Conservation (phyloP, 2,113 vertebrate species). For the Hystrix brachyura region DNA sequence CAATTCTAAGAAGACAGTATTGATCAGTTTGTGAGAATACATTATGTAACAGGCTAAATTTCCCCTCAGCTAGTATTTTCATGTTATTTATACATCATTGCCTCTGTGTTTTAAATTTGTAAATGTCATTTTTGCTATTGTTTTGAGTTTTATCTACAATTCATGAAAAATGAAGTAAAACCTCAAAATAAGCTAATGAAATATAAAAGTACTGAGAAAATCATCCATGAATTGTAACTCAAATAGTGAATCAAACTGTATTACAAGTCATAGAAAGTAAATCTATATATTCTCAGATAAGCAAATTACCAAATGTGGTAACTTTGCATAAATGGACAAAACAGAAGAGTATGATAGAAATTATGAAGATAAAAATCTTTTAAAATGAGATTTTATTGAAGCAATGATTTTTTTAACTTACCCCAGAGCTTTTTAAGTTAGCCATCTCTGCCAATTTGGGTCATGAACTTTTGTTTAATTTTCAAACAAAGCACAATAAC, state of each 20-base stretch:
- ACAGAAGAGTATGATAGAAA: conserved; percentile 29
- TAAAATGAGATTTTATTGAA: conserved; percentile 72
- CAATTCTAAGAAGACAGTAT: neutral
- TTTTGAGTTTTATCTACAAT: neutral
- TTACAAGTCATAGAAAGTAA: conserved; percentile 43
- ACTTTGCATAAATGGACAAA: conserved; percentile 42
- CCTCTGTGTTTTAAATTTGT: conserved; percentile 35
- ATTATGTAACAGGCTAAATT: neutral
- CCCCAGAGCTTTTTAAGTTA: conserved; percentile 72
- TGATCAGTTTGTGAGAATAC: neutral
- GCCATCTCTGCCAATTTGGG: conserved; percentile 64
- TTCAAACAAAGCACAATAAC: conserved; percentile 65
- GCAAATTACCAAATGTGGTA: conserved; percentile 53
- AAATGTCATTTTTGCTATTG: neutral
- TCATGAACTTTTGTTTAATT: conserved; percentile 80
- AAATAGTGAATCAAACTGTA: neutral
- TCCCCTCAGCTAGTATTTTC: conserved; percentile 23
- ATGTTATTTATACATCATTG: neutral
- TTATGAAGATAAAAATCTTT: conserved; percentile 73
- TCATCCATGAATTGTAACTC: conserved; percentile 2
- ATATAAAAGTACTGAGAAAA: conserved; percentile 58
- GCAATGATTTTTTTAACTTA: conserved; percentile 56
- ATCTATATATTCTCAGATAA: conserved; percentile 54
- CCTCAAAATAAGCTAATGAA: neutral
- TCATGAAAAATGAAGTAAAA: neutral